phyloP scores from a whole-genome alignment of 2,113 vertebrate genomes.

The Epinephelus moara region DNA sequence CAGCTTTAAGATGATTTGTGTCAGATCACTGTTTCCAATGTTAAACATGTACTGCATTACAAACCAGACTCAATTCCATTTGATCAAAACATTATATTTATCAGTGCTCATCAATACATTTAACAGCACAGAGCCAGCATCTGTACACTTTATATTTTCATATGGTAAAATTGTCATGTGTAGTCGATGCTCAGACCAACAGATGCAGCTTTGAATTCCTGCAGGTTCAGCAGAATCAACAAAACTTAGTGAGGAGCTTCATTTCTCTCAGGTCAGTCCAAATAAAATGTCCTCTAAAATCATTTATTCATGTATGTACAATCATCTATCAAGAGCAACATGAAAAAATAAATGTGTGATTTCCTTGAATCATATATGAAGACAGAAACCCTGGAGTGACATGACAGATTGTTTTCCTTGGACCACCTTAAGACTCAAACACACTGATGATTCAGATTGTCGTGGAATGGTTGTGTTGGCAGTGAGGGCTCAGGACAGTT shows the following conservation, averaged over 20 bases:
- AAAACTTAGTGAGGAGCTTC: neutral
- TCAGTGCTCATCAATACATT: slow-evolving; percentile 29
- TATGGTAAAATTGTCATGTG: neutral
- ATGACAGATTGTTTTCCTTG: neutral
- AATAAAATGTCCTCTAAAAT: slow-evolving; percentile 42
- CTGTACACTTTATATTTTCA: neutral
- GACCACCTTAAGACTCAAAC: neutral
- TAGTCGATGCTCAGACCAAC: neutral
- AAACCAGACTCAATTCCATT: slow-evolving; percentile 35
- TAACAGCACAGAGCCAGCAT: slow-evolving; percentile 5
- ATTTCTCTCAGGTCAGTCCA: slow-evolving; percentile 19
- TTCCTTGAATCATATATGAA: neutral
- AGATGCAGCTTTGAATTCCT: neutral
- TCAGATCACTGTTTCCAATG: neutral
- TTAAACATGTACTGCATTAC: neutral
- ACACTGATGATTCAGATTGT: neutral
- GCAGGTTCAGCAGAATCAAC: slow-evolving; percentile 17
- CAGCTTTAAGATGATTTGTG: neutral
- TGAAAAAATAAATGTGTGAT: slow-evolving; percentile 37
- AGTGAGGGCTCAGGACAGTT: neutral
- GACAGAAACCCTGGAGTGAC: neutral
- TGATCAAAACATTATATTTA: slow-evolving; percentile 48
- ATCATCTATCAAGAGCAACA: slow-evolving; percentile 43
- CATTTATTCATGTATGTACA: slow-evolving; percentile 67
- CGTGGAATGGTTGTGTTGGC: neutral